These are phyloP conservation scores for Lutjanus campechanus DNA, from an alignment of 2,797 vertebrate species.

Conservation along the genomic window DNA sequence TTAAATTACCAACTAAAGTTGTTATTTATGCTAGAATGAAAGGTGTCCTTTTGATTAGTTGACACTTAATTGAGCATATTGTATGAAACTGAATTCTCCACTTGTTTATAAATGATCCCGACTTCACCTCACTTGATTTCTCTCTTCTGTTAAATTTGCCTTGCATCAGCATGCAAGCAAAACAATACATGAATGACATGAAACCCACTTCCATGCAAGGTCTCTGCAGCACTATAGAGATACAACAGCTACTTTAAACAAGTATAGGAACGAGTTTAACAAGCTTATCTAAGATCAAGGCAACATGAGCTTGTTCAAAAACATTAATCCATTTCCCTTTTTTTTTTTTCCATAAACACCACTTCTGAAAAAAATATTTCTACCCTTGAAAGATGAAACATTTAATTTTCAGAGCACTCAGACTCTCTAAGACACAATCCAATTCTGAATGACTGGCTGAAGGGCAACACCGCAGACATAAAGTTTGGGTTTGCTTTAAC, in stretches of 20 bases:
- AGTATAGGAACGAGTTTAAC: neutral
- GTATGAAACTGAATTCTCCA: neutral
- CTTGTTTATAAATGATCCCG: neutral
- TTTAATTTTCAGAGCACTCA: neutral
- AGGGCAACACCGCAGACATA: neutral
- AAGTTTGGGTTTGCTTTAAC: neutral
- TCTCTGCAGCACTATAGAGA: neutral
- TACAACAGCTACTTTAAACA: neutral
- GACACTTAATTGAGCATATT: neutral
- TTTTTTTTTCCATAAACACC: neutral
- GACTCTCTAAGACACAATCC: neutral
- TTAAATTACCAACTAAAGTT: neutral
- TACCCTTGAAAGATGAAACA: neutral
- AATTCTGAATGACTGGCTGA: neutral
- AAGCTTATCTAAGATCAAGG: neutral
- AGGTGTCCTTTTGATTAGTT: neutral
- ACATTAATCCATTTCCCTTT: neutral
- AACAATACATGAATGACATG: neutral
- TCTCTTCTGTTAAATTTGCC: neutral
- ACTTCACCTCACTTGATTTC: neutral
- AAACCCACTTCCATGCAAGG: neutral
- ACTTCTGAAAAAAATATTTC: neutral
- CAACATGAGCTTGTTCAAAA: neutral
- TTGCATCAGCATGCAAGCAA: neutral
- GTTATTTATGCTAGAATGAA: neutral